phyloP scores from a whole-genome alignment of 2,888 invertebrate species.

The Bimastos eiseni region DNA sequence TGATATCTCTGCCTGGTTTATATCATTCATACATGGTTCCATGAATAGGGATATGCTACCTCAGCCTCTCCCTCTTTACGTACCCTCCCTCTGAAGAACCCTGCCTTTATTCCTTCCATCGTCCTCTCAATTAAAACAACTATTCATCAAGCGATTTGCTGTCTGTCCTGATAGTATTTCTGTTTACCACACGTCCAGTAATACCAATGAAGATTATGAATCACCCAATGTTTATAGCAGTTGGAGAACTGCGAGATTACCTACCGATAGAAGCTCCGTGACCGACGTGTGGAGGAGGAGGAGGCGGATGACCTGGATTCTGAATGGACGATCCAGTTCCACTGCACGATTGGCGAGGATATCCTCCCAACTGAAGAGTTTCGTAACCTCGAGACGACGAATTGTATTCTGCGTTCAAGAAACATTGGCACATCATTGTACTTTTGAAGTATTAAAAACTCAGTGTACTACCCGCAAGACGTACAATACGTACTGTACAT shows the following conservation, averaged over 20 bases:
- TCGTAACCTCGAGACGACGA: slow-evolving; percentile 1
- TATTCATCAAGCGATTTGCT: too few relatives aligned
- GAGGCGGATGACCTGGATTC: not conserved
- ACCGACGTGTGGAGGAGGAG: not conserved
- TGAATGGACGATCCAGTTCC: not conserved
- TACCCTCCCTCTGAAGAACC: too few relatives aligned
- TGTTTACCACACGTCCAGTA: not conserved
- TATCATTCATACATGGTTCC: too few relatives aligned
- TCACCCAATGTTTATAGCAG: not conserved
- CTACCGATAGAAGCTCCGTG: slow-evolving; percentile 14
- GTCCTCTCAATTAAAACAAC: too few relatives aligned
- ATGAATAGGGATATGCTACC: too few relatives aligned
- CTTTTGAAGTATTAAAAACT: not conserved
- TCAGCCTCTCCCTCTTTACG: too few relatives aligned
- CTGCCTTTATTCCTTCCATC: too few relatives aligned
- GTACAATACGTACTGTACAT: too few relatives aligned
- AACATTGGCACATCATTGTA: not conserved
- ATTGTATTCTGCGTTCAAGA: not conserved
- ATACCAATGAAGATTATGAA: not conserved
- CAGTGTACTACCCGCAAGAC: too few relatives aligned
- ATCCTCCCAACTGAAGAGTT: not conserved
- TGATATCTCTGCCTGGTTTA: too few relatives aligned
- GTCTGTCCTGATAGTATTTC: not conserved
- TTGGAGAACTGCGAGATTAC: not conserved
- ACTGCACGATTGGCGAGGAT: slow-evolving; percentile 20